A percentile compares a stretch with the other conserved stretches of the same genome.
These are phyloP conservation scores for Strigamia maritima DNA, from an alignment of 2,888 invertebrate species.

Conservation along the genomic window DNA sequence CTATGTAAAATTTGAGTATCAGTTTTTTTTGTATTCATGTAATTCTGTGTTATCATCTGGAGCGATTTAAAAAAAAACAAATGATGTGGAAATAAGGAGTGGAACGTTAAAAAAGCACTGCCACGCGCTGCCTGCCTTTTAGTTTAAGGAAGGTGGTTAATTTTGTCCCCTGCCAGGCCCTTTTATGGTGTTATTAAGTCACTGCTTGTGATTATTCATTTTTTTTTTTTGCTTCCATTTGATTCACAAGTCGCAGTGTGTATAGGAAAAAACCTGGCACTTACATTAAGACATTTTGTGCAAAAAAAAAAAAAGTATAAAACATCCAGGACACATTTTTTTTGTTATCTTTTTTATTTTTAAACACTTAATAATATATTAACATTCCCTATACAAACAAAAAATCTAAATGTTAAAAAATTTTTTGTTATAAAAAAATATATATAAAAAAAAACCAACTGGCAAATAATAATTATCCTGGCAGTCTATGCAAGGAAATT, in stretches of 20 bases:
- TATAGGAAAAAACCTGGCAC: slow-evolving; percentile 16
- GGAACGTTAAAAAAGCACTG: slow-evolving; percentile 37
- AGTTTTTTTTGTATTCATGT: slow-evolving; percentile 12
- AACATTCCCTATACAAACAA: slow-evolving; percentile 13
- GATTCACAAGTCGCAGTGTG: not conserved
- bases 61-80: not conserved
- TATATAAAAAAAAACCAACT: not conserved
- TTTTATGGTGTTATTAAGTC: not conserved
- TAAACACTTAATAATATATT: not conserved
- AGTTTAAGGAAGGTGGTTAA: not conserved
- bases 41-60: slow-evolving; percentile 24
- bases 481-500: slow-evolving; percentile 37
- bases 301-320: not conserved
- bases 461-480: not conserved
- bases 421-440: not conserved
- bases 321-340: slow-evolving; percentile 6
- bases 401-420: not conserved
- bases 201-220: not conserved
- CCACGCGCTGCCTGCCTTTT: slow-evolving; percentile 36
- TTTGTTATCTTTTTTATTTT: not conserved
- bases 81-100: not conserved
- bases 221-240: not conserved
- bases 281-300: slow-evolving; percentile 18
- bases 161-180: slow-evolving; percentile 17
- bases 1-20: not conserved